phyloP scores from a whole-genome alignment of 2,888 invertebrate species.

The Troilus luridus region DNA sequence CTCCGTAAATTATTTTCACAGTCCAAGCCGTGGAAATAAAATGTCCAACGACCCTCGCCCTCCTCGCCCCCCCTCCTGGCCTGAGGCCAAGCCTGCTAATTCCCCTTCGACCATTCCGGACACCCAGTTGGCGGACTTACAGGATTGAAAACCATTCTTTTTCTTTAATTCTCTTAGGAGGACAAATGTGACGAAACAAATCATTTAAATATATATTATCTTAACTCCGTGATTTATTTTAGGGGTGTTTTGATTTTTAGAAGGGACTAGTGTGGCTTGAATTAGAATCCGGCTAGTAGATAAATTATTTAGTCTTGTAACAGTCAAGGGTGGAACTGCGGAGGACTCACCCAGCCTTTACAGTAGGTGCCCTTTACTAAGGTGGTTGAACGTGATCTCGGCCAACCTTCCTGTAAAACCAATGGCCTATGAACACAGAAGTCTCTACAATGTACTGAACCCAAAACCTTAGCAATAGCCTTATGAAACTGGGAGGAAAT shows the following conservation, averaged over 20 bases:
- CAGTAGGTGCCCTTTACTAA: too few species aligned
- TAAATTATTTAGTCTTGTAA: too few species aligned
- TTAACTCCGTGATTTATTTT: neutral
- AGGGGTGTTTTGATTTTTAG: neutral
- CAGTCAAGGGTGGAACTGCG: too few species aligned
- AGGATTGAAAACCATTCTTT: constrained; percentile 19
- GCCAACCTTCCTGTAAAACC: too few species aligned
- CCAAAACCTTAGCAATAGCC: too few species aligned
- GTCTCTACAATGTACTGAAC: too few species aligned
- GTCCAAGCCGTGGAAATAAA: constrained; percentile 43
- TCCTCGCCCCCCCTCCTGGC: constrained; percentile 53
- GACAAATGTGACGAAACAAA: neutral
- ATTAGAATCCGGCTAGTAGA: too few species aligned
- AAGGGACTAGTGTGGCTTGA: too few species aligned
- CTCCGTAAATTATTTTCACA: constrained; percentile 51
- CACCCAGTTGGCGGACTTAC: constrained; percentile 28
- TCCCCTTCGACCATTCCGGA: constrained; percentile 21
- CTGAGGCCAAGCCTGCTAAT: constrained; percentile 50
- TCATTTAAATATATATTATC: neutral
- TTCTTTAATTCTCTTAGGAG: constrained; percentile 6
- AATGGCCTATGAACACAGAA: too few species aligned
- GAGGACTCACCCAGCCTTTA: too few species aligned
- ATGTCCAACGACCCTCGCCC: constrained; percentile 51
- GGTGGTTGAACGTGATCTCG: too few species aligned
- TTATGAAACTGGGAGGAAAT: too few species aligned